Evolutionary conservation across 2,888 invertebrate genomes (phyloP).

Genomic region (Trisateles emortualis): DNA sequence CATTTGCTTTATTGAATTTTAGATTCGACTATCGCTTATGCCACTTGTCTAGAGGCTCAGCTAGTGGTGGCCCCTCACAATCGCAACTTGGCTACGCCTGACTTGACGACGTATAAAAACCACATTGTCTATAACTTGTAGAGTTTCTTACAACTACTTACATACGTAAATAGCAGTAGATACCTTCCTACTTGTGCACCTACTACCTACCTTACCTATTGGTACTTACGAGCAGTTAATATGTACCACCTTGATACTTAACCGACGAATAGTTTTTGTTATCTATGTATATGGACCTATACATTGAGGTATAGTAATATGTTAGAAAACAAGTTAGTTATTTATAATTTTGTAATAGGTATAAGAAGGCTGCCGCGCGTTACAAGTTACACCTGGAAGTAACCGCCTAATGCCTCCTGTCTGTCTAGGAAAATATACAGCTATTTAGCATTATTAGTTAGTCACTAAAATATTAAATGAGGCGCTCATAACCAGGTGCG

Average conservation of each 20-base stretch:
- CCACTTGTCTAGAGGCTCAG: too few relatives aligned
- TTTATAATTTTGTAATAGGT: too few relatives aligned
- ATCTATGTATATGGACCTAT: background rate
- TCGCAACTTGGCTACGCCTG: constrained; percentile 9
- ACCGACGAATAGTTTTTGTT: background rate
- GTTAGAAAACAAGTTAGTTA: background rate
- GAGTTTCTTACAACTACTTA: background rate
- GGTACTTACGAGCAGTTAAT: constrained; percentile 21
- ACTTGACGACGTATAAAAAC: constrained; percentile 11
- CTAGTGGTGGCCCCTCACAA: background rate
- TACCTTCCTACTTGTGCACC: too few relatives aligned
- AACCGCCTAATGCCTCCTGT: too few relatives aligned
- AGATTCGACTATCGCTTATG: too few relatives aligned
- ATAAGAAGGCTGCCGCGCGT: background rate
- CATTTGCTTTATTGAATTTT: too few relatives aligned
- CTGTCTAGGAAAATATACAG: too few relatives aligned
- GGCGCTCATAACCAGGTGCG: too few relatives aligned
- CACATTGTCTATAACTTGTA: background rate
- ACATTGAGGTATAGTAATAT: background rate
- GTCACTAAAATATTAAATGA: too few relatives aligned
- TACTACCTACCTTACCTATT: too few relatives aligned
- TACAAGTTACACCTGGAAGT: constrained; percentile 1
- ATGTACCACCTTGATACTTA: constrained; percentile 1
- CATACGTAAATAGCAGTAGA: too few relatives aligned
- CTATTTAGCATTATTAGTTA: too few relatives aligned